Percentiles rank a stretch among this genome's conserved stretches.
phyloP scores from a whole-genome alignment of 2,797 vertebrate species.

The Molossus molossus region DNA sequence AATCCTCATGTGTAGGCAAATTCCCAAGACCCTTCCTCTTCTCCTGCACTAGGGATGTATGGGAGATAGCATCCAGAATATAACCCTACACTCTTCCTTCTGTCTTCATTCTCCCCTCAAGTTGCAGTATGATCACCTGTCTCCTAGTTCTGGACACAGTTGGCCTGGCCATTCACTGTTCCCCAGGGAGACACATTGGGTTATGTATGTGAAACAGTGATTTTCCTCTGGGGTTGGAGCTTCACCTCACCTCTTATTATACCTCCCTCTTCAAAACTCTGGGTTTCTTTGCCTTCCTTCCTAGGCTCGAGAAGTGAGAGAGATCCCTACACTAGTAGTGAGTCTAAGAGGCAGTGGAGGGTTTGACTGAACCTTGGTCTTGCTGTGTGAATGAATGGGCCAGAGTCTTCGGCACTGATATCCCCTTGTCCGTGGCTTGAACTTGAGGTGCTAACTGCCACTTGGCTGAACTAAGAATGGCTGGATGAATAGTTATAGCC shows the following conservation, averaged over 20 bases:
- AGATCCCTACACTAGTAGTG: neutral
- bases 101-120: neutral
- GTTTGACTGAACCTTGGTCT: slow-evolving; percentile 1
- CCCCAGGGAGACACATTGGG: neutral
- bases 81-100: neutral
- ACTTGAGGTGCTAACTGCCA: neutral
- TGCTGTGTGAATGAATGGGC: neutral
- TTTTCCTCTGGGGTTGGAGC: neutral
- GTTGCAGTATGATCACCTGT: neutral
- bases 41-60: neutral
- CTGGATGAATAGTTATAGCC: neutral
- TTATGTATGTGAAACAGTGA: neutral
- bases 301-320: neutral
- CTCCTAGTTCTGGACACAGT: neutral
- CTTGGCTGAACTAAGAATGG: neutral
- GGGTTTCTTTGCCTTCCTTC: neutral
- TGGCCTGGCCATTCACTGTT: neutral
- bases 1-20: neutral
- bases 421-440: neutral
- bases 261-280: neutral
- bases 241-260: neutral
- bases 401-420: neutral
- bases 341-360: neutral
- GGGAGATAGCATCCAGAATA: neutral
- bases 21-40: neutral